Evolutionary conservation across 2,797 vertebrate species (phyloP), one percentile per base, ranked within the genome.

Genomic region (Galagoides demidoff): DNA sequence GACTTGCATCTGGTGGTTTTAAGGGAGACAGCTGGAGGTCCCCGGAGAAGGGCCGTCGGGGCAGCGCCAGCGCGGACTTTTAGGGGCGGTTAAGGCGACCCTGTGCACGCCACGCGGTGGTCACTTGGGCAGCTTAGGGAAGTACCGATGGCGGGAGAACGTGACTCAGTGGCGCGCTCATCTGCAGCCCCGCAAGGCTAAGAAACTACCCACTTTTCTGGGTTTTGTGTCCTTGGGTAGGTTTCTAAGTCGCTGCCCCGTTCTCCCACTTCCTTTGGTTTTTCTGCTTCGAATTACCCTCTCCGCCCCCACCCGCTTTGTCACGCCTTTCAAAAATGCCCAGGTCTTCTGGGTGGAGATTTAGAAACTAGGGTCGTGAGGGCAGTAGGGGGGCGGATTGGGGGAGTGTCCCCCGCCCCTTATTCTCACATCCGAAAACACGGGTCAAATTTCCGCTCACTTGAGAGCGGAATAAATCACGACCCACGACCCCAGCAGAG

Each of bases 391-490:
- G 61, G 61, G 61, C 10, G 10, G 25, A 23, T 23, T 23, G 61
- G 59, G 22, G 61, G 61, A 27, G 61, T 52, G 23, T 92, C 95
- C 43, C 37, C 96, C 87, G 94, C 94, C 95, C 76, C 86, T 79
- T 91, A 63, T 88, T 95, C 89, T 97, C 97, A 91, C 84, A 20
- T 96, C 81, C 92, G 97, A 98, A 97, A 97, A 97, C 95, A 85
- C 11, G 84, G 97, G 94, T 97, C 96, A 96, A 90, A 96, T 98
- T 97, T 97, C 97, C 84, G 86, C 92, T 97, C 59, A 23, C 89
- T 97, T 94, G 90, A 76, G 89, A 97, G 95, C 9, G 1, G 79
- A 96, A 95, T 96, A 95, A 97, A 98, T 97, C 96, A 95, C n/a
- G 20, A 74, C 93, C 74, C 31, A 95, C 31, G 20, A 74, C 93